Conservation (phyloP, 2,888 invertebrate genomes). For the Xylota segnis region DNA sequence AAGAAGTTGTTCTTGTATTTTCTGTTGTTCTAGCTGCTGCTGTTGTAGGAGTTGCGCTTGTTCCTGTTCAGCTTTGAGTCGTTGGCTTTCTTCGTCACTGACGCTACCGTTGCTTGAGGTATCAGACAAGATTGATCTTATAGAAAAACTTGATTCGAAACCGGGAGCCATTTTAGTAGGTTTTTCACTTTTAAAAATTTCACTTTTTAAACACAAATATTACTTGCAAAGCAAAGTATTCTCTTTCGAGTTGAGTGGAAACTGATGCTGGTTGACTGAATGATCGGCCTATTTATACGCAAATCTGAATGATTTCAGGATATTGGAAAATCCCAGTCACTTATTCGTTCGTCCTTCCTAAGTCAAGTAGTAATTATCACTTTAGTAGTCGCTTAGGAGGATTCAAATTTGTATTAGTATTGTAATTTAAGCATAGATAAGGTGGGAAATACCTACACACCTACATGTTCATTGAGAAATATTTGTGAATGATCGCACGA, state of each 20-base stretch:
- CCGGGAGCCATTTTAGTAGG: slow-evolving; percentile 31
- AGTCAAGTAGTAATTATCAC: not conserved
- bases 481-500: too few species aligned
- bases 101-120: not conserved
- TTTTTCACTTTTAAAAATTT: not conserved
- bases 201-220: not conserved
- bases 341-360: not conserved
- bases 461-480: not conserved
- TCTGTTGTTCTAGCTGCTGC: slow-evolving; percentile 37
- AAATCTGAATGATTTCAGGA: not conserved
- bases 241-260: not conserved
- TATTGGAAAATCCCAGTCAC: not conserved
- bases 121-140: slow-evolving; percentile 46
- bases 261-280: not conserved
- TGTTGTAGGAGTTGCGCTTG: slow-evolving; percentile 22
- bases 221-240: not conserved
- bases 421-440: not conserved
- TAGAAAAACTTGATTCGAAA: slow-evolving; percentile 56
- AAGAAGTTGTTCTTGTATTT: not conserved
- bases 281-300: slow-evolving; percentile 7
- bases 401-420: not conserved
- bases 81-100: not conserved
- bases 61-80: too few species aligned
- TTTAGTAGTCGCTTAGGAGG: not conserved
- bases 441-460: not conserved